Percentiles rank a stretch among this genome's conserved stretches.
Conservation (phyloP, 2,113 vertebrate genomes). For the Rhinolophus ferrumequinum region DNA sequence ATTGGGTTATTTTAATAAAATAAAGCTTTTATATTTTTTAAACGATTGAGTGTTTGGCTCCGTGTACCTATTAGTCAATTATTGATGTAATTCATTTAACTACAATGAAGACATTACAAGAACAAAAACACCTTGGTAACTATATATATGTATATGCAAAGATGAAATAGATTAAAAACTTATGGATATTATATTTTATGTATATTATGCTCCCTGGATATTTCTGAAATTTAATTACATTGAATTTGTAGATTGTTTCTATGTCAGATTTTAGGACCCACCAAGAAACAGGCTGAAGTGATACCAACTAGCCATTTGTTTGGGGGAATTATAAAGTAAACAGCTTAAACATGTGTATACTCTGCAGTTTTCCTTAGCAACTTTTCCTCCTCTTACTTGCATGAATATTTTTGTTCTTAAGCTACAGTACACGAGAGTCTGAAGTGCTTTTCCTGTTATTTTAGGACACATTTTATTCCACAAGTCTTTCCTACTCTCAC, state of each 20-base stretch:
- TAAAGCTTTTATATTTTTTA: constrained; percentile 27
- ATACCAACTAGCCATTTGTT: fast-evolving
- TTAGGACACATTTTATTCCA: not conserved
- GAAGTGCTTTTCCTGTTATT: not conserved
- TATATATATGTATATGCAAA: no score
- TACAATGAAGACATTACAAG: not conserved
- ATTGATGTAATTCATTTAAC: not conserved
- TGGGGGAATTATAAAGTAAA: not conserved
- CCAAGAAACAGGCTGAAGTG: no score
- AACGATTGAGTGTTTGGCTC: constrained; percentile 31
- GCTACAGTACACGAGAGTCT: not conserved
- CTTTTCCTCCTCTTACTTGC: no score
- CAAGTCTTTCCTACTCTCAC: not conserved
- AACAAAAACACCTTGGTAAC: not conserved
- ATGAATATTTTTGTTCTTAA: not conserved
- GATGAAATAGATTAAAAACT: not conserved
- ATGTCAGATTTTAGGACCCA: not conserved
- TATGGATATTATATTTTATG: no score
- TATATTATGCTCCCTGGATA: not conserved
- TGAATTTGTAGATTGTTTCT: not conserved
- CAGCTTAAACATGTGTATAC: not conserved
- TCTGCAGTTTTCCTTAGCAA: not conserved
- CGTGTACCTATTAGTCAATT: not conserved
- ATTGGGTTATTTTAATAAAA: constrained; percentile 17
- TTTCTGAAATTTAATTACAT: not conserved